Evolutionary conservation across 2,888 invertebrate genomes (phyloP), one percentile per base, ranked within the genome.

Genomic region (Augochlorella aurata): DNA sequence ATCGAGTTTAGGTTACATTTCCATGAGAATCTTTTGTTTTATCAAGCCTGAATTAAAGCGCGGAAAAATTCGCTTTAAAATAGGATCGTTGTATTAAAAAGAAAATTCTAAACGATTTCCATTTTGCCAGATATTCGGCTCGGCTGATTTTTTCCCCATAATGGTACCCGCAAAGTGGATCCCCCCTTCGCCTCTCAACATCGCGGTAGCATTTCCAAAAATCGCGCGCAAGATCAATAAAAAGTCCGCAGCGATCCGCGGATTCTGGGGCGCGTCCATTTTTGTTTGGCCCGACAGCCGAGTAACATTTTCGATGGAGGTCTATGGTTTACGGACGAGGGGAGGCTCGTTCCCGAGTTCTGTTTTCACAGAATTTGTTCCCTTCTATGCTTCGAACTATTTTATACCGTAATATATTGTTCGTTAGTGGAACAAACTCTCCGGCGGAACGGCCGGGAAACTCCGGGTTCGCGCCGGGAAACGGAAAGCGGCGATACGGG

Each of bases 341-440:
- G 2, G 24, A 21, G 44, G 12, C 29, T 65, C 18, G 73, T 65
- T 69, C 16, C 50, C 50, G 65, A 65, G 63, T 52, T 68, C 49
- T 68, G 78, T 80, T 63, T 65, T 78, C 73, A 8, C 68, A 69
- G 73, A 80, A 54, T 80, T 80, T 77, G 77, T 72, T 79, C 65
- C 77, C 79, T 58, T 58, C 49, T 54, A 38, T 29, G 47, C 63
- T 49, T 47, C 54, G 68, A 69, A 73, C 80, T 78, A 80, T 80
- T 80, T 80, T 80, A 69, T 73, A 68, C 68, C 8, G 73, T 73
- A 80, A 80, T 78, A 73, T 73, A 78, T 73, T 49, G 80, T 80
- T 77, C 67, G 77, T 77, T 72, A 72, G 52, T 47, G 63, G 73
- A 69, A 78, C 68, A 73, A 80, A 80, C 80, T 80, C 72, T 21